phyloP scores from a whole-genome alignment of 2,113 vertebrate species.

The Nesogale talazaci region DNA sequence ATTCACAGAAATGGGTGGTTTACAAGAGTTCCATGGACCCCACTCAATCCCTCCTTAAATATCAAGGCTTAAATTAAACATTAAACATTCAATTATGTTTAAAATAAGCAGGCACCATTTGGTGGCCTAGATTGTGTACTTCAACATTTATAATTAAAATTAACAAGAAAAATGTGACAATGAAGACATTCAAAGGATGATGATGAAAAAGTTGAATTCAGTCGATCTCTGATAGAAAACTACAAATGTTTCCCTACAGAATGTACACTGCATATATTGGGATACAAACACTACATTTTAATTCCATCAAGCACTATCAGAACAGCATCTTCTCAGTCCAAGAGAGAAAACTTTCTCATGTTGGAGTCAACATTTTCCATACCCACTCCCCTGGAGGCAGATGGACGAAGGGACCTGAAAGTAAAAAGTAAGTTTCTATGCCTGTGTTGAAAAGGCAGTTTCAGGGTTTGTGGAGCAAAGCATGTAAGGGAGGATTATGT shows the following conservation, averaged over 20 bases:
- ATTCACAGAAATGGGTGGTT: background rate
- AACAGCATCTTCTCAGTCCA: background rate
- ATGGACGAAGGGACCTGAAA: background rate
- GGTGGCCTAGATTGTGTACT: slow-evolving; percentile 18
- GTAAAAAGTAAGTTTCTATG: slow-evolving; percentile 40
- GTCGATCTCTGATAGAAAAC: slow-evolving; percentile 20
- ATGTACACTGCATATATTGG: background rate
- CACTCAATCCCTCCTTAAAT: slow-evolving; percentile 61
- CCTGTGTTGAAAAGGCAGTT: slow-evolving; percentile 13
- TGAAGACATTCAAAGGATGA: slow-evolving; percentile 33
- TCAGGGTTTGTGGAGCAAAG: background rate
- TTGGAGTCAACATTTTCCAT: background rate
- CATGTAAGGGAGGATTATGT: background rate
- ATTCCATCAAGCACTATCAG: slow-evolving; percentile 24
- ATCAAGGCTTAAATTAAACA: slow-evolving; percentile 70
- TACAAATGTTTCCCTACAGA: background rate
- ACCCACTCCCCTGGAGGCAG: background rate
- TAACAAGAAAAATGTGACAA: slow-evolving; percentile 47
- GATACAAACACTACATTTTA: slow-evolving; percentile 29
- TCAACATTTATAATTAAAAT: slow-evolving; percentile 10
- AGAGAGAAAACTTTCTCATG: background rate
- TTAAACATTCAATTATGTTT: slow-evolving; percentile 66
- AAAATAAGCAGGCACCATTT: slow-evolving; percentile 59
- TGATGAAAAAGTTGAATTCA: slow-evolving; percentile 23
- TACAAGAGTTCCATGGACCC: slow-evolving; percentile 24